These are phyloP conservation scores for Sylvia borin DNA, from an alignment of 2,797 vertebrate species.

Conservation along the genomic window DNA sequence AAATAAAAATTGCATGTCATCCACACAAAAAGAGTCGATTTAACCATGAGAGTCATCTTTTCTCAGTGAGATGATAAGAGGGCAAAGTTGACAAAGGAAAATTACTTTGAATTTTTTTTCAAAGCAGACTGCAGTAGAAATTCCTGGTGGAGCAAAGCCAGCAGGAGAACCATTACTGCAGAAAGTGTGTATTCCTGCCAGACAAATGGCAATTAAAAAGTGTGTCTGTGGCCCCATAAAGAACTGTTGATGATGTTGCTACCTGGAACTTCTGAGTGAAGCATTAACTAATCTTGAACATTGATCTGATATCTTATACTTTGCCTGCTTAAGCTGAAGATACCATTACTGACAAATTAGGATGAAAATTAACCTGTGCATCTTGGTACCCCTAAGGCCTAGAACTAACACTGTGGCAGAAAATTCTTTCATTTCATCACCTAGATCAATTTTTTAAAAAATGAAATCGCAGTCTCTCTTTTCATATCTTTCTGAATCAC, in stretches of 20 bases:
- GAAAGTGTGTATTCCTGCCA: not conserved
- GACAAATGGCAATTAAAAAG: not conserved
- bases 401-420: not conserved
- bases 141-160: not conserved
- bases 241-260: not conserved
- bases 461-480: not conserved
- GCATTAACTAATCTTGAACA: not conserved
- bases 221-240: fast-evolving
- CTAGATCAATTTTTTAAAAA: not conserved
- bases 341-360: not conserved
- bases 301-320: not conserved
- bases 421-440: not conserved
- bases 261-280: not conserved
- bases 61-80: not conserved
- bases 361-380: not conserved
- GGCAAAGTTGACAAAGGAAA: not conserved
- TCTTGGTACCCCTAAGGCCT: not conserved
- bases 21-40: not conserved
- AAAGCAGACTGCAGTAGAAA: not conserved
- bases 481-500: not conserved
- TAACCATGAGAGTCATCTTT: not conserved
- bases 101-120: not conserved
- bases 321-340: not conserved
- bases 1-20: too few species aligned
- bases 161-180: not conserved